These are phyloP conservation scores for Andricus grossulariae DNA, from an alignment of 1,140 invertebrate genomes.

Conservation along the genomic window DNA sequence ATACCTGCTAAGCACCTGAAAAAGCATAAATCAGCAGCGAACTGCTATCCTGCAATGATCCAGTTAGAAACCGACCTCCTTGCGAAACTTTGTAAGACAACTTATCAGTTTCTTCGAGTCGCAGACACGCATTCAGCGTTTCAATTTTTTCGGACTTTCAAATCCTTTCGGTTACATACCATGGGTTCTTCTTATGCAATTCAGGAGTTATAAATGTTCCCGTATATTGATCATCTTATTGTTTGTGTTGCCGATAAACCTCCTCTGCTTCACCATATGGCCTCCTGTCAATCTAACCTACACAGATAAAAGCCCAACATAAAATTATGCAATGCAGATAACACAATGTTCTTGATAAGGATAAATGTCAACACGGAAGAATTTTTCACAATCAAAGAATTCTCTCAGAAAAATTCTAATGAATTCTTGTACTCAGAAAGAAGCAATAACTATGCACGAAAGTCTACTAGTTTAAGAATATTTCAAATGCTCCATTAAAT, in stretches of 20 bases:
- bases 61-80: no score
- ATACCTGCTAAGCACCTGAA: conserved; percentile 16
- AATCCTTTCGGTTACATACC: conserved; percentile 6
- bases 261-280: conserved; percentile 70
- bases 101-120: background rate
- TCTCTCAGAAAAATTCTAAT: no score
- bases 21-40: conserved; percentile 5
- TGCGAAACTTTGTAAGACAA: no score
- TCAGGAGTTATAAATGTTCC: conserved; percentile 57
- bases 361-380: no score
- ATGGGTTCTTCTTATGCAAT: background rate
- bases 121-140: conserved; percentile 14
- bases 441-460: no score
- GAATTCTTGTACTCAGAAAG: no score
- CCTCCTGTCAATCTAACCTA: conserved; percentile 66
- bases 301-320: background rate
- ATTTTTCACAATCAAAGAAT: no score
- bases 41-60: background rate
- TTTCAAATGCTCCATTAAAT: no score
- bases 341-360: no score
- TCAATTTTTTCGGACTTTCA: conserved; percentile 2
- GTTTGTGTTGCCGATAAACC: conserved; percentile 70
- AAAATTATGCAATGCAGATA: background rate
- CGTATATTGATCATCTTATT: conserved; percentile 72
- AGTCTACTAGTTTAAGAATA: no score